Percentiles rank a stretch among this genome's conserved stretches.
These are phyloP conservation scores for Dendrolimus kikuchii DNA, from an alignment of 1,140 invertebrate species.

Conservation along the genomic window DNA sequence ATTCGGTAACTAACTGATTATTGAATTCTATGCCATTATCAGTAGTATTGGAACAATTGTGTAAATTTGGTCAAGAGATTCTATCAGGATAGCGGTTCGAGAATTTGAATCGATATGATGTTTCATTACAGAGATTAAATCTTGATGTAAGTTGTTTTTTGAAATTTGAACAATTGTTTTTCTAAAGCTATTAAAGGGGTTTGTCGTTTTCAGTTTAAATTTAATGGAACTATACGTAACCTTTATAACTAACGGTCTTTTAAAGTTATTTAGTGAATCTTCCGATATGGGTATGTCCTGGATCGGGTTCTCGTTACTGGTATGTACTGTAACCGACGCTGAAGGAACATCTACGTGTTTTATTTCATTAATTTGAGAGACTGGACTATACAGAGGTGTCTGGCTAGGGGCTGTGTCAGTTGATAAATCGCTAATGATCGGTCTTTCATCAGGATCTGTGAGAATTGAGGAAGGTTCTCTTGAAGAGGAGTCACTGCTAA, in stretches of 20 bases:
- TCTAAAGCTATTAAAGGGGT: constrained; percentile 12
- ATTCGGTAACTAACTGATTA: constrained; percentile 3
- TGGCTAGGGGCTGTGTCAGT: too few species aligned
- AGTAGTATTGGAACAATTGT: constrained; percentile 8
- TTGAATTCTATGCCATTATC: constrained; percentile 4
- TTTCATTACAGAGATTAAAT: constrained; percentile 11
- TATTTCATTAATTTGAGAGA: too few species aligned
- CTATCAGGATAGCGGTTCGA: constrained; percentile 12
- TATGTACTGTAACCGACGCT: constrained; percentile 12
- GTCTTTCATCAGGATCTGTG: too few species aligned
- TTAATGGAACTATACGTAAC: constrained; percentile 13
- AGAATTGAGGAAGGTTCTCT: constrained; percentile 4
- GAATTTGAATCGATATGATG: constrained; percentile 13
- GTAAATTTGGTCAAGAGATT: constrained; percentile 9
- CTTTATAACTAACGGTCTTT: constrained; percentile 9
- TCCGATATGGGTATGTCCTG: constrained; percentile 14
- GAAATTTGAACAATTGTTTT: constrained; percentile 10
- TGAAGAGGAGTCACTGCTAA: neutral
- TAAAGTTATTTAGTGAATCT: constrained; percentile 15
- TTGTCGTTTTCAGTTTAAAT: constrained; percentile 5
- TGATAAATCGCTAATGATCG: too few species aligned
- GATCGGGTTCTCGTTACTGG: constrained; percentile 13
- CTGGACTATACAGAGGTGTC: too few species aligned
- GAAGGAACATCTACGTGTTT: too few species aligned
- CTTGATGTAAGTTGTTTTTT: constrained; percentile 10